Conservation (phyloP, 2,888 invertebrate genomes). For the Synergus laeviventris region DNA sequence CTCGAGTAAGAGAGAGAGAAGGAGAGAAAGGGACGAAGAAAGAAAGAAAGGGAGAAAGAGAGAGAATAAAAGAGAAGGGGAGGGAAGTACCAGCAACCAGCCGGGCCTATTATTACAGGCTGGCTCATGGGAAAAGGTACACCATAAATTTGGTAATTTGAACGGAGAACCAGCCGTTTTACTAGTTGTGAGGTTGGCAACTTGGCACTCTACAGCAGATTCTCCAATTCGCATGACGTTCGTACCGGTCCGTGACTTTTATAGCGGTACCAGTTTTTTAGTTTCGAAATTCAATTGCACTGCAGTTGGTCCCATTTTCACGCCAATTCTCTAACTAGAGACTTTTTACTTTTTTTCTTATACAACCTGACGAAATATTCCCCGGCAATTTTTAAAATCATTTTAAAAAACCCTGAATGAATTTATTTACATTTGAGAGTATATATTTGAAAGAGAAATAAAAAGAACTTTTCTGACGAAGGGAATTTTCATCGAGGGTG, state of each 20-base stretch:
- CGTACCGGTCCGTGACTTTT: neutral
- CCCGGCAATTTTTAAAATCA: neutral
- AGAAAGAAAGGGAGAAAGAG: neutral
- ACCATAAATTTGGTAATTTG: constrained; percentile 17
- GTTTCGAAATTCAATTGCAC: neutral
- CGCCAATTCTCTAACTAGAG: neutral
- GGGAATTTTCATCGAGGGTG: neutral
- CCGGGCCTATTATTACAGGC: neutral
- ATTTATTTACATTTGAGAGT: neutral
- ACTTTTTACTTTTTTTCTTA: neutral
- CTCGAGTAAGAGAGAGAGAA: too few relatives aligned
- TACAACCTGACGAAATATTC: neutral
- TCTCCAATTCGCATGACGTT: neutral
- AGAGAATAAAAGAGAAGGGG: neutral
- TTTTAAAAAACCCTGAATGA: neutral
- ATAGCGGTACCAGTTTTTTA: neutral
- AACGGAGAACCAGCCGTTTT: neutral
- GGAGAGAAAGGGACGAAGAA: neutral
- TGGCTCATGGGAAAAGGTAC: constrained; percentile 2
- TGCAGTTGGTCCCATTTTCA: neutral
- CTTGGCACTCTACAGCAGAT: neutral
- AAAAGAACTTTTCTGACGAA: neutral
- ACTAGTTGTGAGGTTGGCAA: neutral
- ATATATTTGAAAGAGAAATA: neutral
- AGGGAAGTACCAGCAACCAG: neutral